Percentiles rank a stretch among this genome's conserved stretches.
These are phyloP conservation scores for Clistopyga incitator DNA, from an alignment of 2,888 invertebrate genomes.

Conservation along the genomic window DNA sequence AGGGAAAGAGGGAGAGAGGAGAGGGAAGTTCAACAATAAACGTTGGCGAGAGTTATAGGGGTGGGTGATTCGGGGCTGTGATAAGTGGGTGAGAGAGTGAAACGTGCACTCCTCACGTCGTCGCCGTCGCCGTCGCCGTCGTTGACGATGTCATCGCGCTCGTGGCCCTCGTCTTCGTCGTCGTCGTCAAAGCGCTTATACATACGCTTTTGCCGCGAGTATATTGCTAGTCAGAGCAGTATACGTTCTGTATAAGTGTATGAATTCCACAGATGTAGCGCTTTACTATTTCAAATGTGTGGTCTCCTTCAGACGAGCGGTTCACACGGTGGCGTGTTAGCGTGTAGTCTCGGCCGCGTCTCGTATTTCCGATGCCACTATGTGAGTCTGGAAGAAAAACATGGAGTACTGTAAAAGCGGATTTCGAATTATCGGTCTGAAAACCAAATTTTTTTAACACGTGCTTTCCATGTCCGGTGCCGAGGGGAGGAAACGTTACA, in stretches of 20 bases:
- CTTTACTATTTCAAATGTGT: background rate
- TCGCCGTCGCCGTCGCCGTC: background rate
- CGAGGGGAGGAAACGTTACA: too few species aligned
- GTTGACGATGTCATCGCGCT: background rate
- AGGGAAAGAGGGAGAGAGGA: slow-evolving; percentile 3
- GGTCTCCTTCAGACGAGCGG: background rate
- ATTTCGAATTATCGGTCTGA: too few species aligned
- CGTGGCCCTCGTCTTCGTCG: background rate
- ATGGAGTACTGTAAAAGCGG: too few species aligned
- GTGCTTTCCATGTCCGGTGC: too few species aligned
- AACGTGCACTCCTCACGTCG: slow-evolving; percentile 15
- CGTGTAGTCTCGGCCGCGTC: background rate
- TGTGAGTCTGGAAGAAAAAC: too few species aligned
- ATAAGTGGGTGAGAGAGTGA: slow-evolving; percentile 32
- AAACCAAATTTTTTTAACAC: too few species aligned
- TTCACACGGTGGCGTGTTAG: background rate
- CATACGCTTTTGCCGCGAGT: background rate
- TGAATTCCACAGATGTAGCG: background rate
- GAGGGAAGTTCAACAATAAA: slow-evolving; percentile 60
- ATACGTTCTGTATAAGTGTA: slow-evolving; percentile 1
- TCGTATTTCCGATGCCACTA: background rate
- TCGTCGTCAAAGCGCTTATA: slow-evolving; percentile 36
- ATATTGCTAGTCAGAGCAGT: background rate
- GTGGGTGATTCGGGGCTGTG: slow-evolving; percentile 43
- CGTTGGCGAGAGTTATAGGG: slow-evolving; percentile 30